Conservation (phyloP, 2,113 vertebrate species). For the Egretta garzetta region DNA sequence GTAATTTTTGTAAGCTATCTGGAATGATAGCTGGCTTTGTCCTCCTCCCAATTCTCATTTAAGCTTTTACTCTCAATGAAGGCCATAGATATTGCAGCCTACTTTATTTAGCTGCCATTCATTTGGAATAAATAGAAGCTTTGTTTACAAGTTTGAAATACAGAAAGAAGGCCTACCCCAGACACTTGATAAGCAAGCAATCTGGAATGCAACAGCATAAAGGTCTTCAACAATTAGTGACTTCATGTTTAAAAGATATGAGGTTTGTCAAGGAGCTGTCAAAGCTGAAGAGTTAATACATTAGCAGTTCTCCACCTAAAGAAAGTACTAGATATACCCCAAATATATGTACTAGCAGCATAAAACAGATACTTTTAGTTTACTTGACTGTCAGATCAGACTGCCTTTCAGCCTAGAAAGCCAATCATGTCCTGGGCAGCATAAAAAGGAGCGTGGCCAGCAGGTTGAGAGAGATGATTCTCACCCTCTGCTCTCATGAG, state of each 20-base stretch:
- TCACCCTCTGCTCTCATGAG: not conserved
- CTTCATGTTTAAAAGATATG: not conserved
- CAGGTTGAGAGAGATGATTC: not conserved
- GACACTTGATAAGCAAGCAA: not conserved
- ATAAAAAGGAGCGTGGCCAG: not conserved
- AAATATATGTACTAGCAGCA: not conserved
- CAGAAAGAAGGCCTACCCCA: not conserved
- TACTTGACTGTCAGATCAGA: not conserved
- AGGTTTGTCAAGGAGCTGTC: not conserved
- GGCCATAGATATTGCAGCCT: not conserved
- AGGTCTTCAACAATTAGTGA: not conserved
- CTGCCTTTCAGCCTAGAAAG: not conserved
- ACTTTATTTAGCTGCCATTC: not conserved
- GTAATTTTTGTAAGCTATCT: not conserved
- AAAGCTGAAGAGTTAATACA: not conserved
- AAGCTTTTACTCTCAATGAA: not conserved
- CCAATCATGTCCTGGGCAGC: not conserved
- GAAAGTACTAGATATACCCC: not conserved
- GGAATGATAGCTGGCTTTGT: constrained; percentile 40
- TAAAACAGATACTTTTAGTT: not conserved
- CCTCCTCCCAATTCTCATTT: not conserved
- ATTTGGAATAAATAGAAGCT: constrained; percentile 13
- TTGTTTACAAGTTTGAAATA: constrained; percentile 16
- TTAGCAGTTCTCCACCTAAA: not conserved
- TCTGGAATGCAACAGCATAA: not conserved